These are phyloP conservation scores for Otis tarda DNA, from an alignment of 2,113 vertebrate genomes.

Conservation along the genomic window DNA sequence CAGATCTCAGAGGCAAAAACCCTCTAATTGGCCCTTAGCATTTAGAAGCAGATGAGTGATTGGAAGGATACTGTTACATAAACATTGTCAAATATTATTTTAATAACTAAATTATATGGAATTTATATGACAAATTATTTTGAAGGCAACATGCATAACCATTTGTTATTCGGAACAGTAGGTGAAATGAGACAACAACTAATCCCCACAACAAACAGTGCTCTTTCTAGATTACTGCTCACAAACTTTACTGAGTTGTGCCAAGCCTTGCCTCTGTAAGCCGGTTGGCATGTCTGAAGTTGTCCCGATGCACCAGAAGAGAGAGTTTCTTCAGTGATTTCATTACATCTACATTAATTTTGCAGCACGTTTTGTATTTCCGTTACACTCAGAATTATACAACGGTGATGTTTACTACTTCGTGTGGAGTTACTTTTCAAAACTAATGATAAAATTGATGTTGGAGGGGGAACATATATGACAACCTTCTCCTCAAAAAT, in stretches of 20 bases:
- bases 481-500: neutral
- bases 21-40: conserved; percentile 25
- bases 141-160: neutral
- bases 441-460: neutral
- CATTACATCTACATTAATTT: conserved; percentile 10
- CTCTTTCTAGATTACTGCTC: neutral
- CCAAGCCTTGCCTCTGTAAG: neutral
- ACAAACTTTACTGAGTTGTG: conserved; percentile 1
- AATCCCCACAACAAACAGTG: neutral
- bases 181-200: conserved; percentile 14
- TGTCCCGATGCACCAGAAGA: neutral
- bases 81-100: conserved; percentile 35
- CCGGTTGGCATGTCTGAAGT: neutral
- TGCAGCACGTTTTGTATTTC: neutral
- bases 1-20: conserved; percentile 30
- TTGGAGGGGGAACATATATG: neutral
- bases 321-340: conserved; percentile 3
- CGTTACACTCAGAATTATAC: neutral
- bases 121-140: conserved; percentile 28
- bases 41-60: conserved; percentile 15
- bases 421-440: neutral
- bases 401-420: neutral
- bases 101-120: conserved; percentile 42
- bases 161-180: conserved; percentile 24
- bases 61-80: conserved; percentile 26